phyloP scores from a whole-genome alignment of 1,140 invertebrate genomes.

The Lamellibrachia luymesi region DNA sequence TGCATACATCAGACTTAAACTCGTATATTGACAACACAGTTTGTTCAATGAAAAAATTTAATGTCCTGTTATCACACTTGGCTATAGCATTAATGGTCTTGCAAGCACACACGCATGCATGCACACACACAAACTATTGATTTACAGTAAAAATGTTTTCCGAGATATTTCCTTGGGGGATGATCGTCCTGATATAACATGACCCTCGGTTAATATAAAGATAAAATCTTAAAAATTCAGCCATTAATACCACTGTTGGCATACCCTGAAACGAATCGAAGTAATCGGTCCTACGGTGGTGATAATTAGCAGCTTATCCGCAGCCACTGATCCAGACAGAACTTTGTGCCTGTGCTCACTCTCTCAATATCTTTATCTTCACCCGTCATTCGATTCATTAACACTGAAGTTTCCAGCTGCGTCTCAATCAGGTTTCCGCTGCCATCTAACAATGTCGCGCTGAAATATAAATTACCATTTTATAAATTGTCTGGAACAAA shows the following conservation, averaged over 20 bases:
- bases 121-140: too few relatives aligned
- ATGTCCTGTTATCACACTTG: not conserved
- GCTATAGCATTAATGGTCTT: not conserved
- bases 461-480: constrained; percentile 20
- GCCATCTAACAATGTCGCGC: constrained; percentile 22
- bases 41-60: not conserved
- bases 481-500: not conserved
- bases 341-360: constrained; percentile 52
- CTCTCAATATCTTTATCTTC: constrained; percentile 34
- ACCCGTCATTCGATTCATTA: constrained; percentile 20
- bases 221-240: not conserved
- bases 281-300: not conserved
- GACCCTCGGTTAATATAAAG: not conserved
- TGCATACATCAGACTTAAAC: not conserved
- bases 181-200: not conserved
- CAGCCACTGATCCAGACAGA: constrained; percentile 48
- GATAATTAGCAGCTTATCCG: not conserved
- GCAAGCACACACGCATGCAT: not conserved
- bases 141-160: too few relatives aligned
- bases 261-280: not conserved
- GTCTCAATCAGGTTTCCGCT: constrained; percentile 9
- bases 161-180: too few relatives aligned
- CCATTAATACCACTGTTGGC: not conserved
- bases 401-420: constrained; percentile 6
- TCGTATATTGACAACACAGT: not conserved